Percentiles rank a stretch among this genome's conserved stretches.
These are phyloP conservation scores for Aurelia aurita complex sp. Pacific DNA, from an alignment of 30 jellyfish, hydroid and myxozoan genomes.

Conservation along the genomic window DNA sequence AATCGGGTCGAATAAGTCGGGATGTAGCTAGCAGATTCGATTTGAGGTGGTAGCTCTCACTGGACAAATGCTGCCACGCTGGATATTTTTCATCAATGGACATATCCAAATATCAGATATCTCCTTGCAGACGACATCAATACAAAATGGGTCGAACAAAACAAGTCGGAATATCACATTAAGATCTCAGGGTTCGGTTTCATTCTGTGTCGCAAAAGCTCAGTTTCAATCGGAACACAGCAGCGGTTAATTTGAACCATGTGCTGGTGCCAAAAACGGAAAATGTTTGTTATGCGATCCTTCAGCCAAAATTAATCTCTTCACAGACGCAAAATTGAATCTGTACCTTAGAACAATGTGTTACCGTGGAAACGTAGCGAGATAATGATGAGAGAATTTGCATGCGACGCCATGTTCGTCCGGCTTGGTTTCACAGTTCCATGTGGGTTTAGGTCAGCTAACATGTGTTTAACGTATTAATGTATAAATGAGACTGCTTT, in stretches of 20 bases:
- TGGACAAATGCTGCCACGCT: too few relatives aligned
- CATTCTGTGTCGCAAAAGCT: too few relatives aligned
- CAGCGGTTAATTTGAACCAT: background rate
- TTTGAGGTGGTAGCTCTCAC: too few relatives aligned
- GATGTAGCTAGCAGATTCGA: too few relatives aligned
- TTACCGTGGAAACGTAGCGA: constrained; percentile 34
- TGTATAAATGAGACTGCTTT: constrained; percentile 32
- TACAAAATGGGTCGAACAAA: too few relatives aligned
- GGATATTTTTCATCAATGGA: too few relatives aligned
- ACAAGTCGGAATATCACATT: too few relatives aligned
- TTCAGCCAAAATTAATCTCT: constrained; percentile 45
- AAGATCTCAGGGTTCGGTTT: too few relatives aligned
- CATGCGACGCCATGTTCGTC: constrained; percentile 78
- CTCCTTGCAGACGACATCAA: too few relatives aligned
- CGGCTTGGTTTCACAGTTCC: constrained; percentile 74
- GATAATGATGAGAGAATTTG: constrained; percentile 64
- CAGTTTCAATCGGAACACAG: background rate
- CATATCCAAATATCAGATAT: too few relatives aligned
- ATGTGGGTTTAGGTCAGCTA: constrained; percentile 52
- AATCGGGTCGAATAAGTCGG: too few relatives aligned
- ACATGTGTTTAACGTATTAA: constrained; percentile 38
- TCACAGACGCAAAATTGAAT: constrained; percentile 51
- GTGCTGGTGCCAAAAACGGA: constrained; percentile 48
- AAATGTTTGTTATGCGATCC: constrained; percentile 47
- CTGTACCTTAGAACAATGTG: constrained; percentile 22